Evolutionary conservation across 2,888 invertebrate species (phyloP).

Genomic region (Macrophya annulata): DNA sequence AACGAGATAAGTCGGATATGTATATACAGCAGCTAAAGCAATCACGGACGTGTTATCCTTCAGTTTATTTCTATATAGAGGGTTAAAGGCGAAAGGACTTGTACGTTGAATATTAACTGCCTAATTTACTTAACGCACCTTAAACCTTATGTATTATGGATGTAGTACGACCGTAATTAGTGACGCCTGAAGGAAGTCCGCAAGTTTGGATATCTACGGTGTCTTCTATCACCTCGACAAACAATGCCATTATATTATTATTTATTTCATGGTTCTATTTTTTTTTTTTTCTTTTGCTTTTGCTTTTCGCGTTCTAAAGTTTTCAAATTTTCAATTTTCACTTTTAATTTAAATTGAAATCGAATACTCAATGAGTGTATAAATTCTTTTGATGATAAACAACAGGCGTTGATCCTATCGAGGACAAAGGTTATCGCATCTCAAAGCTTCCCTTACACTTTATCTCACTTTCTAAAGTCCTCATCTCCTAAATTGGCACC

Average conservation of each 20-base stretch:
- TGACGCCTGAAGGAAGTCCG: not conserved
- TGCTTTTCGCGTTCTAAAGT: not conserved
- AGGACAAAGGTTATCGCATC: conserved; percentile 39
- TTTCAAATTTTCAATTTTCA: not conserved
- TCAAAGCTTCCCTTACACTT: not conserved
- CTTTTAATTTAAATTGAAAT: no score
- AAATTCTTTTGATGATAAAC: not conserved
- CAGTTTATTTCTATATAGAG: not conserved
- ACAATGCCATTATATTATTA: not conserved
- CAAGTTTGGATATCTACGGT: not conserved
- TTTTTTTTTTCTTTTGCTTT: not conserved
- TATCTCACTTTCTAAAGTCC: not conserved
- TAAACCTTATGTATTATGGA: conserved; percentile 48
- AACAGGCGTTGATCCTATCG: conserved; percentile 17
- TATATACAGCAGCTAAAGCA: not conserved
- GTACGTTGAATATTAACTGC: conserved; percentile 47
- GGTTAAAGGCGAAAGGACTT: conserved; percentile 10
- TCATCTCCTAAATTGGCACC: not conserved
- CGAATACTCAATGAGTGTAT: not conserved
- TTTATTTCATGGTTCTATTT: not conserved
- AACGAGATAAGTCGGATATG: not conserved
- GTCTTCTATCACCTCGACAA: not conserved
- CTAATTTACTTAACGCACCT: conserved; percentile 49
- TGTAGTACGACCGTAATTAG: conserved; percentile 11
- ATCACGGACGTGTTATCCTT: conserved; percentile 46